Evolutionary conservation across 2,113 vertebrate species (phyloP), one percentile per base, ranked within the genome.

Genomic region (Mirounga angustirostris): DNA sequence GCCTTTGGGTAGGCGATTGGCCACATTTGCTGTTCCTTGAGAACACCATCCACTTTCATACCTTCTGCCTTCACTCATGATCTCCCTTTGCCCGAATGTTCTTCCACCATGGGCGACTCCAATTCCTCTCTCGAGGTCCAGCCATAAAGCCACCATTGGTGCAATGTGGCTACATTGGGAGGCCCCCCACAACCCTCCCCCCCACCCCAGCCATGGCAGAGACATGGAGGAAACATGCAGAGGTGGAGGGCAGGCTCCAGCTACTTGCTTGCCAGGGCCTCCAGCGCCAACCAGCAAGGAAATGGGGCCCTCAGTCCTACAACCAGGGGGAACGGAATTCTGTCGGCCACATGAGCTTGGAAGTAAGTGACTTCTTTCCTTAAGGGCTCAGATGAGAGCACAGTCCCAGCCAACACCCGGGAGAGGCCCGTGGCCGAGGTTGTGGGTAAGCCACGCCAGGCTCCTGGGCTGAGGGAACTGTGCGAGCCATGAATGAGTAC

Each of bases 101-200:
- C 82, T 91, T 58, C 40, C 43, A 28, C 24, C 43, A n/a, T 0
- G 13, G n/a, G 58, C 52, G 67, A 52, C 33, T 24, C 82, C 4
- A 11, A 61, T 0, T 52, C 71, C 43, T 30, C 73, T 50, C 63
- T 87, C 50, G n/a, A 43, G 18, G 54, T 26, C 56, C 36, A 50
- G 56, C 81, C 76, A 11, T 0, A 26, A 14, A 19, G 50, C 50
- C 52, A 46, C 36, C 63, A 26, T 36, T 46, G 9, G 46, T 40
- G 73, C 3, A 13, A 2, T 0, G 40, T 36, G 74, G 36, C 43
- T 4, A 4, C 15, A 2, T 2, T 36, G 67, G 79, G 43, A 30
- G 33, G 50, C 40, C 10, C 11, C 24, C 7, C 4, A 13, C 18
- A 61, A 52, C 15, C 56, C 59, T 0, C 15, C 13, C 0, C 0